Conservation (phyloP, 2,797 vertebrate species). For the Carduelis carduelis region DNA sequence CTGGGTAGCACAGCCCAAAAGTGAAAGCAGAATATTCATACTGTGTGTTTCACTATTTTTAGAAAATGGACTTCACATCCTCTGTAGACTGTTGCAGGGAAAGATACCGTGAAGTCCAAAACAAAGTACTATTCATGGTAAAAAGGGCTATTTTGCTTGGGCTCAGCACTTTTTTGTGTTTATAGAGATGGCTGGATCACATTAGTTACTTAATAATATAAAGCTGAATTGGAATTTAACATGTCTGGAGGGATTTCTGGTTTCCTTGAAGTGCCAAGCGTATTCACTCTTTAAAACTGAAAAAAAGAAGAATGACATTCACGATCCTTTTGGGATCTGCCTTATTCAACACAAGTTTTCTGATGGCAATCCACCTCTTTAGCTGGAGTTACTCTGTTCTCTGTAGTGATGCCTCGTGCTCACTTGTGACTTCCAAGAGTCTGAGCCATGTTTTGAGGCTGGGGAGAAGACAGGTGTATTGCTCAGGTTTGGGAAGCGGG, state of each 20-base stretch:
- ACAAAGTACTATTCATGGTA: neutral
- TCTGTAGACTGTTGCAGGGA: neutral
- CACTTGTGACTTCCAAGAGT: neutral
- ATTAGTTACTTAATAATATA: slow-evolving; percentile 11
- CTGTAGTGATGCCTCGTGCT: neutral
- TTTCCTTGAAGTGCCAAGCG: neutral
- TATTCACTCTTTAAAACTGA: neutral
- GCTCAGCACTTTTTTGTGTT: neutral
- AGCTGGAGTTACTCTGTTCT: neutral
- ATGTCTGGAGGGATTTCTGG: slow-evolving; percentile 18
- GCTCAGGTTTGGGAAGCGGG: neutral
- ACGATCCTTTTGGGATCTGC: neutral
- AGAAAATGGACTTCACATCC: neutral
- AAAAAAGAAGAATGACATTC: neutral
- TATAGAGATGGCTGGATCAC: neutral
- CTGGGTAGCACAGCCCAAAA: neutral
- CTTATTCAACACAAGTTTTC: neutral
- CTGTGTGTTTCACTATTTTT: neutral
- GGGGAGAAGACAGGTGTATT: neutral
- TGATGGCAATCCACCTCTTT: neutral
- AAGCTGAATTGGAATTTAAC: neutral
- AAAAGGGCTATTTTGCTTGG: neutral
- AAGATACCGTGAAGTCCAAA: neutral
- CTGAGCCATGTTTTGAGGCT: neutral
- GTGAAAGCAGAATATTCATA: neutral